A percentile compares a stretch with the other conserved stretches of the same genome.
phyloP scores from a whole-genome alignment of 2,888 invertebrate species.

The Chaitophorus viminalis region DNA sequence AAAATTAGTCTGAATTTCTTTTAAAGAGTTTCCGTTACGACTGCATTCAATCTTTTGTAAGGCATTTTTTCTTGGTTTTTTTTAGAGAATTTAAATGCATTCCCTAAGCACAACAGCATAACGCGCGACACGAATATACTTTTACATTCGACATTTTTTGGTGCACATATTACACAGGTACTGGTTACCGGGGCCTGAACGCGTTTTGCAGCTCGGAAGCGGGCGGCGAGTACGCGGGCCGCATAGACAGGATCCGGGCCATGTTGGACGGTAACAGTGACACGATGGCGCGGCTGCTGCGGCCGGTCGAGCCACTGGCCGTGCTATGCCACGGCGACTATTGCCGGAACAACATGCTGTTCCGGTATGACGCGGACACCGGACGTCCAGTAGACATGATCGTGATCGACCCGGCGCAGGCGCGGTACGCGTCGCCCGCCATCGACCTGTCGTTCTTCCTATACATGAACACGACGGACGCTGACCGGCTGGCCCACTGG shows the following conservation, averaged over 20 bases:
- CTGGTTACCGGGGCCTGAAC: slow-evolving; percentile 37
- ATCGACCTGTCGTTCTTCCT: slow-evolving; percentile 74
- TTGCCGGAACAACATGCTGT: slow-evolving; percentile 65
- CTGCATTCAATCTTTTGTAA: too few species aligned
- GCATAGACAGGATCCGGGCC: background rate
- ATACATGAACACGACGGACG: slow-evolving; percentile 74
- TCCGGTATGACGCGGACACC: slow-evolving; percentile 63
- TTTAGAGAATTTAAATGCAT: too few species aligned
- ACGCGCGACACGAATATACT: too few species aligned
- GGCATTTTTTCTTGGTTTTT: too few species aligned
- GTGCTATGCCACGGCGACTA: slow-evolving; percentile 65
- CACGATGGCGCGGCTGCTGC: slow-evolving; percentile 25
- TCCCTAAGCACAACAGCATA: too few species aligned
- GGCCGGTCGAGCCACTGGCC: slow-evolving; percentile 63
- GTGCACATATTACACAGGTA: slow-evolving; percentile 29
- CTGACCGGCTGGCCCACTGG: slow-evolving; percentile 73
- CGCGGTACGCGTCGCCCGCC: slow-evolving; percentile 71
- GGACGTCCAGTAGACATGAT: slow-evolving; percentile 61
- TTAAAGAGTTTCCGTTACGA: too few species aligned
- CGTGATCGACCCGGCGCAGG: slow-evolving; percentile 64
- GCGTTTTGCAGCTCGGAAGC: background rate
- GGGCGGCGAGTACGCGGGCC: background rate
- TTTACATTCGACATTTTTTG: too few species aligned
- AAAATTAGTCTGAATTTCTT: too few species aligned
- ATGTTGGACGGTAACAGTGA: slow-evolving; percentile 33